Evolutionary conservation across 2,888 invertebrate species (phyloP).

Genomic region (Periphyllus acericola): DNA sequence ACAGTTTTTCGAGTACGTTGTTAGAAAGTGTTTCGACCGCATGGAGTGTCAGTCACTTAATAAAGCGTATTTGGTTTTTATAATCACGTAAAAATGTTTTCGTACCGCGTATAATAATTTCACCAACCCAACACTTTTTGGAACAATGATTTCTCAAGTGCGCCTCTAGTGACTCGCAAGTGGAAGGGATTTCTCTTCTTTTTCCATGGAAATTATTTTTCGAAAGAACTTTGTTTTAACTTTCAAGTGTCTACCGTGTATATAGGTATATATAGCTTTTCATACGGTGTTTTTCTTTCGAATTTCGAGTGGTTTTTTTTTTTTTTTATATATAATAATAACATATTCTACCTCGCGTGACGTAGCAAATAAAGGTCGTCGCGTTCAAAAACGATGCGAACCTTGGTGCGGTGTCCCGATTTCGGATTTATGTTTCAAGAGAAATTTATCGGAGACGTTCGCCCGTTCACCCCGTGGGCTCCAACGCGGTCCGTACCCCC

Average conservation of each 20-base stretch:
- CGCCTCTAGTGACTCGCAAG: conserved; percentile 29
- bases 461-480: too few species aligned
- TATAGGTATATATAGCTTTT: too few species aligned
- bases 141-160: conserved; percentile 52
- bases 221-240: conserved; percentile 36
- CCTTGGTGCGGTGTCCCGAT: too few species aligned
- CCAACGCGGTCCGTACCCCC: too few species aligned
- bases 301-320: conserved; percentile 35
- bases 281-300: neutral
- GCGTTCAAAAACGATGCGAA: neutral
- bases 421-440: too few species aligned
- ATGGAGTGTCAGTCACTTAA: conserved; percentile 28
- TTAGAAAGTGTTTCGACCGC: neutral
- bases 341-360: conserved; percentile 19
- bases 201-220: conserved; percentile 33
- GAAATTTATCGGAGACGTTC: too few species aligned
- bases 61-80: conserved; percentile 37
- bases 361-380: neutral
- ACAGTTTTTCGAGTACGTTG: conserved; percentile 16
- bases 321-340: too few species aligned
- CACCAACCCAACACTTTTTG: conserved; percentile 40
- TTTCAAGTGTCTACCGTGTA: conserved; percentile 45
- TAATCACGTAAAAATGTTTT: conserved; percentile 48
- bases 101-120: conserved; percentile 42
- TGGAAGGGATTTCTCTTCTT: conserved; percentile 24